Evolutionary conservation across 2,888 invertebrate genomes (phyloP).

Genomic region (Melangyna quadrimaculata): DNA sequence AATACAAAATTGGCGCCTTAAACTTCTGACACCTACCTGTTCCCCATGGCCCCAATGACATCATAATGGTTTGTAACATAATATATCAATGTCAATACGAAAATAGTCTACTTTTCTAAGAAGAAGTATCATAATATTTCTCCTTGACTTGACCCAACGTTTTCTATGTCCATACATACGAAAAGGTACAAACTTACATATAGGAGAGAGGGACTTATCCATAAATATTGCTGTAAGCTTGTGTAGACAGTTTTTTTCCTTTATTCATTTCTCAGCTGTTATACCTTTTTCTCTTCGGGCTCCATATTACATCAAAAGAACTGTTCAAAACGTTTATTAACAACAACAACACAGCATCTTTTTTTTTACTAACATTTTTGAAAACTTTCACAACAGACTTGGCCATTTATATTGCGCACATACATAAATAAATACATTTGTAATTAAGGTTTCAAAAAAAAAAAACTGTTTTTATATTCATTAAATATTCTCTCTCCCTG

Average conservation of each 20-base stretch:
- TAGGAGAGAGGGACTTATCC: not conserved
- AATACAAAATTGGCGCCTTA: no score
- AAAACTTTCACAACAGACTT: not conserved
- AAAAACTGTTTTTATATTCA: not conserved
- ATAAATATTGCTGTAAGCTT: not conserved
- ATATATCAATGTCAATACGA: no score
- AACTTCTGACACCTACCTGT: no score
- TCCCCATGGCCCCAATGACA: no score
- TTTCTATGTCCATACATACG: no score
- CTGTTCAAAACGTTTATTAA: not conserved
- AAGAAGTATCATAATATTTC: no score
- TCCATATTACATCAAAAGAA: not conserved
- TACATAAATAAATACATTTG: not conserved
- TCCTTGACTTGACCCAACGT: no score
- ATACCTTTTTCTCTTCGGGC: not conserved
- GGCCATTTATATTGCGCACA: not conserved
- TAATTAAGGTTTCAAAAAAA: not conserved
- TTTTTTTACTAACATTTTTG: not conserved
- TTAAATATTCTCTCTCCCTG: not conserved
- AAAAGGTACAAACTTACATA: no score
- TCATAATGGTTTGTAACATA: no score
- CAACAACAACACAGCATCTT: not conserved
- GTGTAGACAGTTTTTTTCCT: not conserved
- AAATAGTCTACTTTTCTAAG: no score
- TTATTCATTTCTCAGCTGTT: not conserved